Conservation (phyloP, 2,113 vertebrate species). For the Odobenus rosmarus region DNA sequence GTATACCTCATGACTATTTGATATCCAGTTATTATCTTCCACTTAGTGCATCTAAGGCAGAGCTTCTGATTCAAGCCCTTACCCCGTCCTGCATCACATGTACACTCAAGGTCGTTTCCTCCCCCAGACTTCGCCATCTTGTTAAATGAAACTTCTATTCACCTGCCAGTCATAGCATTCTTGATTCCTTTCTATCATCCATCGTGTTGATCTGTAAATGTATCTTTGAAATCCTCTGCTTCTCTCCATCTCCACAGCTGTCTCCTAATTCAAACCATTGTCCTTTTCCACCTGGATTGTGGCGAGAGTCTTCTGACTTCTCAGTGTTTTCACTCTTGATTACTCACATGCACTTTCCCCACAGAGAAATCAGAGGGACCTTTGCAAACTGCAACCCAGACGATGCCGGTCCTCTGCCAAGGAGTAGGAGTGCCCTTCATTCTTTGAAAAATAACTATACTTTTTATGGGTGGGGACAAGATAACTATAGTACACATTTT, state of each 20-base stretch:
- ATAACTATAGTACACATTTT: neutral
- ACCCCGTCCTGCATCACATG: accelerated
- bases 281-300: neutral
- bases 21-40: neutral
- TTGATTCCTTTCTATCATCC: neutral
- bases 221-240: neutral
- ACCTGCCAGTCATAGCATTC: neutral
- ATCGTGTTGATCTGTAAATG: neutral
- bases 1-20: neutral
- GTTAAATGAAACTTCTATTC: neutral
- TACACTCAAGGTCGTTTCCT: neutral
- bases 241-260: neutral
- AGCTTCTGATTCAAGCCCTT: neutral
- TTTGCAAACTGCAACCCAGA: neutral
- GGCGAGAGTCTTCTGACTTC: neutral
- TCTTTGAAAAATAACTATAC: neutral
- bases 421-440: neutral
- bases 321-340: neutral
- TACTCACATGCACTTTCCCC: too few relatives aligned
- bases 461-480: neutral
- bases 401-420: neutral
- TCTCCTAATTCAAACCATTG: neutral
- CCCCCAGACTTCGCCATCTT: neutral
- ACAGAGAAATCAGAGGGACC: neutral
- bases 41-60: neutral